These are phyloP conservation scores for Dolomedes plantarius DNA, from an alignment of 2,888 invertebrate genomes.

Conservation along the genomic window DNA sequence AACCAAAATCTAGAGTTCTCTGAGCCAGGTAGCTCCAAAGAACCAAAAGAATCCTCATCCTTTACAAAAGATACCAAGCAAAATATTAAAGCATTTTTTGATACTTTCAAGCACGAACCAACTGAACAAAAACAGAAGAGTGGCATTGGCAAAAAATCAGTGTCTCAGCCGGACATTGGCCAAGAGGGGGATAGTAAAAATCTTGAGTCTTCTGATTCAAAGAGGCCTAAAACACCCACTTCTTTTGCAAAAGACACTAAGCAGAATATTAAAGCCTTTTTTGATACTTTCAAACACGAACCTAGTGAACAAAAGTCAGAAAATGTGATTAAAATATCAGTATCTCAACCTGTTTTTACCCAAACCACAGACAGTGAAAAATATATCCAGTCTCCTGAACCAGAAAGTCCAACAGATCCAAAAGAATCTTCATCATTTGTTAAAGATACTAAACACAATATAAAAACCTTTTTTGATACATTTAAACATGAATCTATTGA, in stretches of 20 bases:
- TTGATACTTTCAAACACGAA: slow-evolving; percentile 18
- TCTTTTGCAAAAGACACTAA: neutral
- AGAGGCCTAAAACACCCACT: neutral
- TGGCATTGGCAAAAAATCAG: too few relatives aligned
- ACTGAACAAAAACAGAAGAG: neutral
- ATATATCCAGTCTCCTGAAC: too few relatives aligned
- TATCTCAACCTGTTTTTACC: too few relatives aligned
- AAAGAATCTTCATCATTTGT: neutral
- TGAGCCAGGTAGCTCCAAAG: too few relatives aligned
- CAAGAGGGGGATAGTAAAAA: neutral
- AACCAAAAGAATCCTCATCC: too few relatives aligned
- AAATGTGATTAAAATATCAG: too few relatives aligned
- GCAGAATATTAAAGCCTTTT: neutral
- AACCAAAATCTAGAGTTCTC: too few relatives aligned
- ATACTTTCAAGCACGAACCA: neutral
- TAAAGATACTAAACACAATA: neutral
- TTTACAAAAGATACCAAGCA: neutral
- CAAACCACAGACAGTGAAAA: too few relatives aligned
- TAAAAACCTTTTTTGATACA: neutral
- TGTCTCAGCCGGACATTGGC: neutral
- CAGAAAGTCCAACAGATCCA: neutral
- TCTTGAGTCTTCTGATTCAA: too few relatives aligned
- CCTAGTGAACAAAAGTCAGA: neutral
- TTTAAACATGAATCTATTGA: neutral
- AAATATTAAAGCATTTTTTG: neutral